Evolutionary conservation across 2,113 vertebrate genomes (phyloP).

Genomic region (Channa argus): DNA sequence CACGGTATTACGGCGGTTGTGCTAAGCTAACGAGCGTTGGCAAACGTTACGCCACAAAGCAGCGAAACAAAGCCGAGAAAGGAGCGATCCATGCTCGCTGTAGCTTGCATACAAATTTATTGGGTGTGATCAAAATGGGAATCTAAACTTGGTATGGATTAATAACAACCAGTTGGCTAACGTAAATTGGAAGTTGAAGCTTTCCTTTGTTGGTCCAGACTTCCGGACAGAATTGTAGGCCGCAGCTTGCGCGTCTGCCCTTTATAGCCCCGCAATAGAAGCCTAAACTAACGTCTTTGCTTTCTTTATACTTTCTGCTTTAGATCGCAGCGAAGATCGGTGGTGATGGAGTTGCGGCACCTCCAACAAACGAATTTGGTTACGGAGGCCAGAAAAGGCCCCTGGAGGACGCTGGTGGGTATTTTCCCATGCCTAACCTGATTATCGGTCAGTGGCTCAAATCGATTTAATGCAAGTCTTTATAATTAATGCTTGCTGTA

Average conservation of each 20-base stretch:
- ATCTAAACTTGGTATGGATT: rapidly evolving
- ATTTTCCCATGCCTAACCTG: constrained; percentile 84
- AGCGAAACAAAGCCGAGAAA: not conserved
- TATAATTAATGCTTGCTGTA: constrained; percentile 55
- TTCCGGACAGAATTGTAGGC: constrained; percentile 62
- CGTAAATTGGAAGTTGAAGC: not conserved
- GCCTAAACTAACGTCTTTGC: too few relatives aligned
- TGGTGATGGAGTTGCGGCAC: constrained; percentile 90
- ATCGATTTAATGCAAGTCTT: constrained; percentile 72
- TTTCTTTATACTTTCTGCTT: constrained; percentile 21
- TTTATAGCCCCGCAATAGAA: too few relatives aligned
- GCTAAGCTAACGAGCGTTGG: constrained; percentile 27
- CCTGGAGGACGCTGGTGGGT: constrained; percentile 97
- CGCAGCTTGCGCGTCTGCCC: constrained; percentile 20
- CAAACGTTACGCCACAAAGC: constrained; percentile 21
- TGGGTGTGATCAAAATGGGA: too few relatives aligned
- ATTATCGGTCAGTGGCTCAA: constrained; percentile 79
- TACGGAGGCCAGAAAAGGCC: constrained; percentile 98
- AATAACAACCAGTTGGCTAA: rapidly evolving
- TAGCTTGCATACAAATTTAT: too few relatives aligned
- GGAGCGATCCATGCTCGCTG: rapidly evolving
- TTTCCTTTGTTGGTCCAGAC: constrained; percentile 64
- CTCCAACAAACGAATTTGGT: constrained; percentile 91
- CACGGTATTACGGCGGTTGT: not conserved
- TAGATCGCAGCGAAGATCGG: constrained; percentile 99